These are phyloP conservation scores for Drosophila flavopinicola DNA, from an alignment of 2,888 invertebrate species.

Conservation along the genomic window DNA sequence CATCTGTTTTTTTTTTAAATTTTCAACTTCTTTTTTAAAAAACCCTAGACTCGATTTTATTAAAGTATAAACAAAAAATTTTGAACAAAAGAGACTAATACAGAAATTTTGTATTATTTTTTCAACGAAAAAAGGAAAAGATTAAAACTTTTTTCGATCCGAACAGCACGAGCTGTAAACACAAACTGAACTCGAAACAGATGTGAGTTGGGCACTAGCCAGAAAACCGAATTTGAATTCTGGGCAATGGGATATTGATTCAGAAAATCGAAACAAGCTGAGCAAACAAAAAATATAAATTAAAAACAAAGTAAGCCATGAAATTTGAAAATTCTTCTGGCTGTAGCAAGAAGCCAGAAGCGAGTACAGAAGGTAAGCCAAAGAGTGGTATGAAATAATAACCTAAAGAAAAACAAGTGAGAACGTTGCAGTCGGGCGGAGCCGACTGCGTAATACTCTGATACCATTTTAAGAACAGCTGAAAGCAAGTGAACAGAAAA, in stretches of 20 bases:
- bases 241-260: conserved; percentile 10
- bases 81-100: no score
- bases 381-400: no score
- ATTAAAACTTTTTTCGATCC: neutral
- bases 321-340: no score
- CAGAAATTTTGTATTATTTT: neutral
- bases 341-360: no score
- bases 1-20: neutral
- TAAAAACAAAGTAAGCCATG: neutral
- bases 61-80: no score
- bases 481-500: no score
- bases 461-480: no score
- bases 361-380: no score
- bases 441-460: no score
- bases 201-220: neutral
- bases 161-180: neutral
- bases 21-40: neutral
- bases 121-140: neutral
- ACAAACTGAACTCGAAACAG: neutral
- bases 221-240: neutral
- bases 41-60: no score
- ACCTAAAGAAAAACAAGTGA: no score
- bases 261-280: neutral
- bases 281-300: neutral
- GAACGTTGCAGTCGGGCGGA: no score